A percentile compares a stretch with the other conserved stretches of the same genome.
Evolutionary conservation across 2,888 invertebrate species (phyloP).

Genomic region (Drosophila siamana): DNA sequence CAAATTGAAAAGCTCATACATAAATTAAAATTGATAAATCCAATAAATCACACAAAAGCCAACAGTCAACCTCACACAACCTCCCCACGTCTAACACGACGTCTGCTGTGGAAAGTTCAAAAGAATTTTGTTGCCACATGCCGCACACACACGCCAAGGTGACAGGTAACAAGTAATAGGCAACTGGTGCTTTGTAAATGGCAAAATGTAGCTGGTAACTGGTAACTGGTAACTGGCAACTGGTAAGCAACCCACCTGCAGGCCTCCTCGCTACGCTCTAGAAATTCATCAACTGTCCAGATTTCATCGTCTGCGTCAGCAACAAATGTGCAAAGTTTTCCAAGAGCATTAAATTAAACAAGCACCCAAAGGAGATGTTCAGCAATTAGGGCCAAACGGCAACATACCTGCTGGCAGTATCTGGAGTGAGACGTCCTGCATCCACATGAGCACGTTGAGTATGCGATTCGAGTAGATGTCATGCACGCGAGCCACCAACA

Average conservation of each 20-base stretch:
- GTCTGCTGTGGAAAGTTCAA: constrained; percentile 52
- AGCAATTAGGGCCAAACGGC: constrained; percentile 37
- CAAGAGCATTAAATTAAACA: constrained; percentile 51
- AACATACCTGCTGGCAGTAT: constrained; percentile 89
- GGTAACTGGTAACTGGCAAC: constrained; percentile 11
- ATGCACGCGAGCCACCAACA: constrained; percentile 91
- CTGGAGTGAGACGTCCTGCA: constrained; percentile 94
- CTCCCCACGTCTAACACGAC: constrained; percentile 11
- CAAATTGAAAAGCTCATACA: constrained; percentile 51
- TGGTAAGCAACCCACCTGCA: constrained; percentile 87
- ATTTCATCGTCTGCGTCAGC: constrained; percentile 89
- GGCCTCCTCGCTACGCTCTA: constrained; percentile 92
- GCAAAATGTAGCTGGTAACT: constrained; percentile 21
- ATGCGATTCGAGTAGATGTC: constrained; percentile 97
- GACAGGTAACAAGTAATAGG: constrained; percentile 33
- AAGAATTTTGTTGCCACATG: constrained; percentile 61
- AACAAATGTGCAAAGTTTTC: constrained; percentile 75
- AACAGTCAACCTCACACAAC: constrained; percentile 38
- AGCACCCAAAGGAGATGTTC: constrained; percentile 15
- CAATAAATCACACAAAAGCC: constrained; percentile 65
- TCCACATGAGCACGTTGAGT: constrained; percentile 93
- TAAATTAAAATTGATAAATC: constrained; percentile 65
- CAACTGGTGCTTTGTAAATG: constrained; percentile 11
- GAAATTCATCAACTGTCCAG: constrained; percentile 94
- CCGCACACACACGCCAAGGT: constrained; percentile 34